phyloP scores from a whole-genome alignment of 2,113 vertebrate species.

The Amblyopsis rosae region DNA sequence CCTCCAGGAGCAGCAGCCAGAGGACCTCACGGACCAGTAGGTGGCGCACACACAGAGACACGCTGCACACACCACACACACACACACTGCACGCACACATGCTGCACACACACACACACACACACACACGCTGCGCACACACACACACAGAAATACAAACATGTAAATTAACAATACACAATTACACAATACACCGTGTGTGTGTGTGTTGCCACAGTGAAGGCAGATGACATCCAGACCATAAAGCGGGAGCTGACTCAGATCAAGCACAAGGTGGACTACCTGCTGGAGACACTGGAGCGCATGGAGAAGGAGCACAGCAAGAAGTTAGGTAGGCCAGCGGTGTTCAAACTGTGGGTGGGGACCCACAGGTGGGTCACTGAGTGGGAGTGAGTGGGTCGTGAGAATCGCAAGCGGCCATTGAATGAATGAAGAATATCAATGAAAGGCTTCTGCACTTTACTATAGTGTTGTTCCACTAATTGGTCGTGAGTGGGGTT shows the following conservation, averaged over 20 bases:
- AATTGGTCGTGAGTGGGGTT: too few relatives aligned
- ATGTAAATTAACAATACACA: too few relatives aligned
- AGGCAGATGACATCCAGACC: conserved; percentile 84
- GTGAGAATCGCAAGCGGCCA: too few relatives aligned
- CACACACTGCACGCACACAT: conserved; percentile 6
- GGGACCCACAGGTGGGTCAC: too few relatives aligned
- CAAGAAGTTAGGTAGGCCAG: conserved; percentile 76
- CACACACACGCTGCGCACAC: not conserved
- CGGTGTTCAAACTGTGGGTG: too few relatives aligned
- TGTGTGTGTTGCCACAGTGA: conserved; percentile 70
- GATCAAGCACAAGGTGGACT: conserved; percentile 92
- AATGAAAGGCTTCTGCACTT: too few relatives aligned
- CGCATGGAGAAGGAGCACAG: conserved; percentile 86
- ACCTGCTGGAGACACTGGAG: conserved; percentile 85
- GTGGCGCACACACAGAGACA: conserved; percentile 1
- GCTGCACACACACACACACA: not conserved
- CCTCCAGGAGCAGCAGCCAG: conserved; percentile 79
- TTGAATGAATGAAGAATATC: too few relatives aligned
- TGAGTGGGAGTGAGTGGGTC: too few relatives aligned
- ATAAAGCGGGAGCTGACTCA: conserved; percentile 89
- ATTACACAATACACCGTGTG: too few relatives aligned
- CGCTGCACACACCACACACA: not conserved
- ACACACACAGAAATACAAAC: too few relatives aligned
- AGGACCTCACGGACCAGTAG: conserved; percentile 78
- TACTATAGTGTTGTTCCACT: too few relatives aligned